Conservation (phyloP, 2,888 invertebrate genomes). For the Ametastegia equiseti region DNA sequence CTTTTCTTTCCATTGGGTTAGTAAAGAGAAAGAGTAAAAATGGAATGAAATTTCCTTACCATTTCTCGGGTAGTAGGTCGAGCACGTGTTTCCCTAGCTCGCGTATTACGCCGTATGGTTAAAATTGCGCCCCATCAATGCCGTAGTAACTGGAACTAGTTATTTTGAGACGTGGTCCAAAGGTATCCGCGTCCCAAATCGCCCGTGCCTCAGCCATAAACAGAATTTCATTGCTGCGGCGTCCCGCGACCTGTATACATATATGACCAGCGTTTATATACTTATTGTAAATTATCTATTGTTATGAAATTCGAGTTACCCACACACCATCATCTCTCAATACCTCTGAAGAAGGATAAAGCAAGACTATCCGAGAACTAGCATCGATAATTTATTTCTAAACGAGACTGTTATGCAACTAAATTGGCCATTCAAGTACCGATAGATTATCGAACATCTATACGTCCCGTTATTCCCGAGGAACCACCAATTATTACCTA, state of each 20-base stretch:
- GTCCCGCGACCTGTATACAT: constrained; percentile 29
- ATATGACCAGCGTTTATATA: constrained; percentile 19
- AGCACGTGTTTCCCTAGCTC: background rate
- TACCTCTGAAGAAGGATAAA: background rate
- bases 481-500: background rate
- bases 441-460: background rate
- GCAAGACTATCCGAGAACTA: background rate
- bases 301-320: constrained; percentile 24
- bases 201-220: constrained; percentile 14
- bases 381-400: constrained; percentile 22
- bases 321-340: background rate
- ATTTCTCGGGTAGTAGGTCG: background rate
- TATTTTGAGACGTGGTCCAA: constrained; percentile 35
- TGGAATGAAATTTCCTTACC: background rate
- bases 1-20: no score
- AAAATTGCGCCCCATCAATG: constrained; percentile 10
- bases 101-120: background rate
- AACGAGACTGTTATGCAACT: constrained; percentile 21
- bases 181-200: constrained; percentile 2
- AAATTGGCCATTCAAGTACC: background rate
- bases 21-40: background rate
- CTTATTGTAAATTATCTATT: constrained; percentile 31
- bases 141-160: constrained; percentile 16
- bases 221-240: background rate
- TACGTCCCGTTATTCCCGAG: background rate